Evolutionary conservation across 2,113 vertebrate species (phyloP).

Genomic region (Spheniscus mendiculus): DNA sequence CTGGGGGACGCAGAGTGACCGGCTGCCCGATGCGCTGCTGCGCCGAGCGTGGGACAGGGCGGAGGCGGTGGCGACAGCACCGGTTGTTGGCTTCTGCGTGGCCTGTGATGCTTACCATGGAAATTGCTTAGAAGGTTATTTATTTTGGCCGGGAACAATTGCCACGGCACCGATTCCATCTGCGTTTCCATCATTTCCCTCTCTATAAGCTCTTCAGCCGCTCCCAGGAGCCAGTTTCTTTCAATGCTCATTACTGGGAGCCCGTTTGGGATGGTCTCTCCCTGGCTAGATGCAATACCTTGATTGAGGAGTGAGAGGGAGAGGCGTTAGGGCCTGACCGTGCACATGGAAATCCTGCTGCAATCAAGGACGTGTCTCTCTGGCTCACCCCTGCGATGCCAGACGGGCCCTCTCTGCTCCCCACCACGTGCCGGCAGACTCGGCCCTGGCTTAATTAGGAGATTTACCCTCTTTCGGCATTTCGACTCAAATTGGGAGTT

Average conservation of each 20-base stretch:
- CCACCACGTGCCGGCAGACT: rapidly evolving
- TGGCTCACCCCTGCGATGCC: neutral
- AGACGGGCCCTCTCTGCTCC: neutral
- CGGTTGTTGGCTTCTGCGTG: rapidly evolving
- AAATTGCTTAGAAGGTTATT: conserved; percentile 35
- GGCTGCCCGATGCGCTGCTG: neutral
- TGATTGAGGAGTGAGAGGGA: neutral
- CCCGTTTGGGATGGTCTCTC: neutral
- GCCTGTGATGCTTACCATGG: neutral
- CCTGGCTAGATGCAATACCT: neutral
- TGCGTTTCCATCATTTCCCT: neutral
- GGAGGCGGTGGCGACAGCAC: rapidly evolving
- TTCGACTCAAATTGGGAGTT: neutral
- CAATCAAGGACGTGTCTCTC: too few species aligned
- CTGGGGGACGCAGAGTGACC: too few species aligned
- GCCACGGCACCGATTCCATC: neutral
- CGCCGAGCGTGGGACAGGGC: neutral
- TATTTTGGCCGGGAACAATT: conserved; percentile 23
- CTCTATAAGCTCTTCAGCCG: neutral
- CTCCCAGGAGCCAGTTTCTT: neutral
- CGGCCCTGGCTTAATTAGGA: rapidly evolving
- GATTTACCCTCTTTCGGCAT: neutral
- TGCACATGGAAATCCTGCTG: neutral
- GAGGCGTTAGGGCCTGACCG: neutral
- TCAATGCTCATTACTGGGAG: neutral